Evolutionary conservation across 1,140 invertebrate species (phyloP).

Genomic region (Formica selysi): DNA sequence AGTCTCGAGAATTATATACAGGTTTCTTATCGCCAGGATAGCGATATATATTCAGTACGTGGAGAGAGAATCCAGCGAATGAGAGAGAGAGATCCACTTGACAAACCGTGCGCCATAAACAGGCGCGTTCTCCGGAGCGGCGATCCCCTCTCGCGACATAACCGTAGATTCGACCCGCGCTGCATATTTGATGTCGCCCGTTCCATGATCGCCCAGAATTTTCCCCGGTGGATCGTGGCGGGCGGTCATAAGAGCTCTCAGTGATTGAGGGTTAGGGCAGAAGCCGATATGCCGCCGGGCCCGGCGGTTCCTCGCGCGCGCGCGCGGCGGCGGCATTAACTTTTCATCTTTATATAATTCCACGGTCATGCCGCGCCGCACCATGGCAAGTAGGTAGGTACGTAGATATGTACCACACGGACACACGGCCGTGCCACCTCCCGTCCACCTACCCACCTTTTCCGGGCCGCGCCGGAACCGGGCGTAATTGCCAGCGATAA

Average conservation of each 20-base stretch:
- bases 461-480: slow-evolving; percentile 67
- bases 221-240: slow-evolving; percentile 84
- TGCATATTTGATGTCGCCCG: slow-evolving; percentile 86
- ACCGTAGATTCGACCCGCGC: slow-evolving; percentile 85
- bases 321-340: slow-evolving; percentile 80
- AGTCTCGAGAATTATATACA: slow-evolving; percentile 23
- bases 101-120: slow-evolving; percentile 83
- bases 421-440: slow-evolving; percentile 53
- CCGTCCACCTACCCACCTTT: slow-evolving; percentile 44
- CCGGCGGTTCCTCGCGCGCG: slow-evolving; percentile 38
- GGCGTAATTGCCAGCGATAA: slow-evolving; percentile 79
- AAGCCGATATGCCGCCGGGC: slow-evolving; percentile 77
- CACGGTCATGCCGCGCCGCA: slow-evolving; percentile 72
- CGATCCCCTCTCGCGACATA: slow-evolving; percentile 77
- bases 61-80: not conserved
- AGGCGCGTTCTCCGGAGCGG: slow-evolving; percentile 57
- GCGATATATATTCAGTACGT: slow-evolving; percentile 25
- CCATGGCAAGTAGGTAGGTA: slow-evolving; percentile 1
- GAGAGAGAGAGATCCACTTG: slow-evolving; percentile 67
- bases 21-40: not conserved
- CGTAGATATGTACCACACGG: slow-evolving; percentile 49
- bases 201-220: slow-evolving; percentile 85
- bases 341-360: slow-evolving; percentile 86
- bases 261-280: slow-evolving; percentile 86
- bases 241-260: slow-evolving; percentile 84